A percentile compares a stretch with the other conserved stretches of the same genome.
phyloP scores from a whole-genome alignment of 2,797 vertebrate species.

The Alca torda region DNA sequence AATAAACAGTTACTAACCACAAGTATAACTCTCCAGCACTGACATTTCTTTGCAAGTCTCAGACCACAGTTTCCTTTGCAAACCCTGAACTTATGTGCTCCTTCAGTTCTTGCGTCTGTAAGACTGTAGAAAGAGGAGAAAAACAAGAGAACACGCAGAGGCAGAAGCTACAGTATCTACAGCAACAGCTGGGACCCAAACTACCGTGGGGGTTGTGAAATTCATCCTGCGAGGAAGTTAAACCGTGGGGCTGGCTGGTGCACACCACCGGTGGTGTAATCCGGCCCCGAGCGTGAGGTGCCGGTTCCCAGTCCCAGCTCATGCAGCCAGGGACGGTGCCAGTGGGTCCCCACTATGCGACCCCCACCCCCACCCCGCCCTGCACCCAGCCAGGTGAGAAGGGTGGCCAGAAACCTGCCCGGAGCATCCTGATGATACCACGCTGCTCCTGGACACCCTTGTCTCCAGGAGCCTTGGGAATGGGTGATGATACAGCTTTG shows the following conservation, averaged over 20 bases:
- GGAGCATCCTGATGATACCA: neutral
- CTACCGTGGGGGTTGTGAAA: neutral
- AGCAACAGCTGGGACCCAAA: constrained; percentile 32
- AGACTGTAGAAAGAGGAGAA: neutral
- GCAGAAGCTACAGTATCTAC: constrained; percentile 25
- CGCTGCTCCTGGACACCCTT: neutral
- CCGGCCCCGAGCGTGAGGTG: neutral
- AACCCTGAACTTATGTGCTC: neutral
- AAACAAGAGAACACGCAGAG: neutral
- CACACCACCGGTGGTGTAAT: fast-evolving
- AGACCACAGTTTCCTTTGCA: constrained; percentile 54
- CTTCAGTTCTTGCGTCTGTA: neutral
- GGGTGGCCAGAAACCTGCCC: neutral
- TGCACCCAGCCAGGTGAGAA: neutral
- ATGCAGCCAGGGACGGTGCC: neutral
- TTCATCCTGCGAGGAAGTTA: neutral
- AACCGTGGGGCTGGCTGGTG: fast-evolving
- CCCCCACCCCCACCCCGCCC: too few relatives aligned
- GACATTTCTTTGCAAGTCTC: constrained; percentile 25
- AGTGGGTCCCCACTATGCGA: neutral
- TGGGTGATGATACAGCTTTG: fast-evolving
- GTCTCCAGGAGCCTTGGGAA: neutral
- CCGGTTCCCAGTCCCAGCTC: neutral
- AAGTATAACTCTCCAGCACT: constrained; percentile 6
- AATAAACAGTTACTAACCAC: constrained; percentile 58